Base-by-base conservation (phyloP, 2,888 invertebrate species). In the Andrena minutula region DNA sequence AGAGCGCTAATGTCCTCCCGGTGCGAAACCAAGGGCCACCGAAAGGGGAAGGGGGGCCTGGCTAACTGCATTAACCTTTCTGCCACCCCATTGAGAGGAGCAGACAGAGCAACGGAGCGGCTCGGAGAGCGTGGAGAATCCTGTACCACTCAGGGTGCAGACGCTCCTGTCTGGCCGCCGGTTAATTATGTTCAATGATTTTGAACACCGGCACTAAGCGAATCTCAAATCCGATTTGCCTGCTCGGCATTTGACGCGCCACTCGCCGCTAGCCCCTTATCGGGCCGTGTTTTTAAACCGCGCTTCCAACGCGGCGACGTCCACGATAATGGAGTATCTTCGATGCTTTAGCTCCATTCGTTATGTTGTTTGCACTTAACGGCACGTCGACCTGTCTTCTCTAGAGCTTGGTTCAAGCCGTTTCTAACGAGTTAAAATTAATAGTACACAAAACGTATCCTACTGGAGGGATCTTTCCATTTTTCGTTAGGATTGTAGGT, bases 51-150 rank as follows among this genome's bases (percentile, higher is more conserved):
- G 53, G 32, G 90, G 74, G 83, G 82, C 82, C 82, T 83, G 90
- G 89, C 87, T 93, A 93, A 93, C 93, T 92, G 91, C 92, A 92
- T 93, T 93, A 93, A 92, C 93, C 93, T 93, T 93, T 93, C 92
- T 91, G 90, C 91, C 91, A 86, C 88, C 88, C 90, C 88, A 85
- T 75, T 75, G 83, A 79, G 88, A 82, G 87, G 75, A 76, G 73
- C 75, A 77, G 86, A 58, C 84, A 83, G 82, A 83, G 74, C 66
- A 82, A 80, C 72, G 68, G 70, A 78, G 74, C 69, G 71, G 30
- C 65, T 35, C 69, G 63, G 63, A 75, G 73, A 74, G 28, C 60
- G 49, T 28, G 26, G 41, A 75, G 82, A 69, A 75, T 83, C 83
- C 75, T 47, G 64, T 58, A 79, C 78, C 71, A 73, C 80, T 74